These are phyloP conservation scores for Spheniscus mendiculus DNA, from an alignment of 2,113 vertebrate species.

Conservation along the genomic window DNA sequence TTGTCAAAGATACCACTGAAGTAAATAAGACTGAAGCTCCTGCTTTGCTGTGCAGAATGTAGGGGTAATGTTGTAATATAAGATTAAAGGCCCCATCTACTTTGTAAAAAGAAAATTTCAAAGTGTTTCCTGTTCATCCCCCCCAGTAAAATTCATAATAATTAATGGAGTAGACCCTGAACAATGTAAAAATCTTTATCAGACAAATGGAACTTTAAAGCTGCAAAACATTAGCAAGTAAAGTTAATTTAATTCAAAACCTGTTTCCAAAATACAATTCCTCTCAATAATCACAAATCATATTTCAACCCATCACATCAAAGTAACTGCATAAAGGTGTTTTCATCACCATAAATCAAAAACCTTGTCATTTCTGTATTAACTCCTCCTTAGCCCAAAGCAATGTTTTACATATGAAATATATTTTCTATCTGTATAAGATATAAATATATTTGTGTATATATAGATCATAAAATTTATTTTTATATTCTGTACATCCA, in stretches of 20 bases:
- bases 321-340: not conserved
- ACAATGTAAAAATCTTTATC: not conserved
- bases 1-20: not conserved
- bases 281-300: not conserved
- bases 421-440: not conserved
- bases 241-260: not conserved
- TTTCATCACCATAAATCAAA: not conserved
- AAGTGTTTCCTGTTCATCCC: not conserved
- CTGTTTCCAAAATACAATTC: not conserved
- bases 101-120: not conserved
- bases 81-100: not conserved
- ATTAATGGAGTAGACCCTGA: not conserved
- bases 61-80: not conserved
- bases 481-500: not conserved
- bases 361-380: not conserved
- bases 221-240: not conserved
- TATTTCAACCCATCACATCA: not conserved
- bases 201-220: not conserved
- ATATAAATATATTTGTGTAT: not conserved
- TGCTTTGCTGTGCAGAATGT: not conserved
- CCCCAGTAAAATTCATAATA: not conserved
- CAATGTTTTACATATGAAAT: not conserved
- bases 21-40: not conserved
- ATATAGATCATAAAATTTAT: not conserved
- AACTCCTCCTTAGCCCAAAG: not conserved